Conservation (phyloP, 2,113 vertebrate species). For the Parotia lawesii region DNA sequence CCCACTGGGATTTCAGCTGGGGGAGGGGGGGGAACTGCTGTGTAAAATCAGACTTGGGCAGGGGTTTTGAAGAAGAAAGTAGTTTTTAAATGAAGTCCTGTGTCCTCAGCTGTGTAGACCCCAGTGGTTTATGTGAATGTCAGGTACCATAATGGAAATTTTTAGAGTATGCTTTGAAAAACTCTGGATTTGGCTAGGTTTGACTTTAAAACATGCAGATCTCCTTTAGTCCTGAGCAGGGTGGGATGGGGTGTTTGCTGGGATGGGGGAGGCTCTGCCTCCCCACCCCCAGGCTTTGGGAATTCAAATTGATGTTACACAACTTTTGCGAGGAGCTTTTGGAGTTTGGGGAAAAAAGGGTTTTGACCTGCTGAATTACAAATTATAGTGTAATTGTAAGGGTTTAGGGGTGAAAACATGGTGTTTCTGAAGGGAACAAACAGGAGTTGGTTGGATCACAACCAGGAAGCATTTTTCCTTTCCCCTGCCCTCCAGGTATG, state of each 20-base stretch:
- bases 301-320: neutral
- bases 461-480: neutral
- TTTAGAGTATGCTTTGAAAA: neutral
- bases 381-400: neutral
- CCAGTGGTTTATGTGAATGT: neutral
- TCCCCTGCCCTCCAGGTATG: fast-evolving
- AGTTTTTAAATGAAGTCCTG: neutral
- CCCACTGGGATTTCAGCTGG: neutral
- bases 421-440: neutral
- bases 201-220: neutral
- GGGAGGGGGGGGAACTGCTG: neutral
- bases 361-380: neutral
- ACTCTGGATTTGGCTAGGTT: neutral
- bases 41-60: neutral
- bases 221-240: neutral
- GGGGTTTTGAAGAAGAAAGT: neutral
- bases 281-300: neutral
- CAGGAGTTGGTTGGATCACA: neutral
- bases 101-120: neutral
- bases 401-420: neutral
- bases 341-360: neutral
- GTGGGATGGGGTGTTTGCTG: neutral
- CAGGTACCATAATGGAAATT: neutral
- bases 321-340: neutral
- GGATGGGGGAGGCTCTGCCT: neutral